These are phyloP conservation scores for Hypotaenidia okinawae DNA, from an alignment of 2,797 vertebrate genomes.

Conservation along the genomic window DNA sequence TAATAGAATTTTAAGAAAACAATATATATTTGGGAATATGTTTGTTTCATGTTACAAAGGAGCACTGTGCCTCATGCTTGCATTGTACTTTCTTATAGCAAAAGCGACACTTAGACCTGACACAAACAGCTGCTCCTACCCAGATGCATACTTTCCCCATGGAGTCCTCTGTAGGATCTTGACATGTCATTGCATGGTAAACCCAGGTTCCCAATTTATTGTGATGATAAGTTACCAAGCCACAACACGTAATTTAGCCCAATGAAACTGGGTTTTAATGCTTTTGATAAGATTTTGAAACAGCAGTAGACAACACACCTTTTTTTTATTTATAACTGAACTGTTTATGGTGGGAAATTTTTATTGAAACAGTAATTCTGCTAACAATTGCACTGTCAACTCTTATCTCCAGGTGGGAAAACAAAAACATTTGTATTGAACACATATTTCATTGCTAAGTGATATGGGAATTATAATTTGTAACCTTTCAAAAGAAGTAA, in stretches of 20 bases:
- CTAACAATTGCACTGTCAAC: constrained; percentile 20
- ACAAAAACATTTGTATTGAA: constrained; percentile 38
- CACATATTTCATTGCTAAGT: constrained; percentile 30
- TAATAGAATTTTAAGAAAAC: background rate
- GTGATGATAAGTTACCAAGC: constrained; percentile 9
- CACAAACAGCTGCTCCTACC: background rate
- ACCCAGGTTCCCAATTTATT: background rate
- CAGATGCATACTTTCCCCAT: background rate
- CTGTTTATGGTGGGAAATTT: constrained; percentile 35
- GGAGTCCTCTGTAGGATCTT: constrained; percentile 15
- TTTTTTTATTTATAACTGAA: background rate
- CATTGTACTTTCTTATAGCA: background rate
- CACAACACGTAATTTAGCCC: background rate
- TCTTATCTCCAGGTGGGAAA: constrained; percentile 33
- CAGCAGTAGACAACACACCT: background rate
- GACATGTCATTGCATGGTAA: background rate
- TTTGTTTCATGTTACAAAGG: background rate
- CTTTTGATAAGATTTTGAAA: constrained; percentile 27
- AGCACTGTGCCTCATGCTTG: background rate
- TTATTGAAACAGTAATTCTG: constrained; percentile 46
- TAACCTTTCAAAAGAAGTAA: constrained; percentile 50
- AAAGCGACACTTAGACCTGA: background rate
- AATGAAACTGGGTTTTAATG: background rate
- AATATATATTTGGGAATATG: background rate
- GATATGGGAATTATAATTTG: constrained; percentile 28